A percentile compares a stretch with the other conserved stretches of the same genome.
phyloP scores from a whole-genome alignment of 2,888 invertebrate species.

The Hylaea fasciaria region DNA sequence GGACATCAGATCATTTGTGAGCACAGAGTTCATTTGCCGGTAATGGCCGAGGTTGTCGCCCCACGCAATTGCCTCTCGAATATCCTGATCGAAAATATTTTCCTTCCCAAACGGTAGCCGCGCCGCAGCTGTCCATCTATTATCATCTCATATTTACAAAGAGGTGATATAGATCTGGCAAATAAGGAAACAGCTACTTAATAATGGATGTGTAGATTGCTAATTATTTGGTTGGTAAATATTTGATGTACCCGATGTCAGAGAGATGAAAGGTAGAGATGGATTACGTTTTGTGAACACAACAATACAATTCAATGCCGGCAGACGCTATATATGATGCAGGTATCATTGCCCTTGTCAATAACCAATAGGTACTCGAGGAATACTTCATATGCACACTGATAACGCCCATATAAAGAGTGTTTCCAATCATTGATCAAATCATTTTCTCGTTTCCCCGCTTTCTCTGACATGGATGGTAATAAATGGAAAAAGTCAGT shows the following conservation, averaged over 20 bases:
- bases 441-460: conserved; percentile 60
- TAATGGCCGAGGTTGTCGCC: conserved; percentile 56
- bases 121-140: conserved; percentile 32
- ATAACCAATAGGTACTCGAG: conserved; percentile 32
- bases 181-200: conserved; percentile 27
- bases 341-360: conserved; percentile 29
- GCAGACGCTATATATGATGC: background rate
- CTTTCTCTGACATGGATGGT: conserved; percentile 50
- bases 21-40: conserved; percentile 61
- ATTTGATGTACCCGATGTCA: conserved; percentile 13
- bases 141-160: conserved; percentile 30
- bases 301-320: conserved; percentile 9
- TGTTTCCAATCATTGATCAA: conserved; percentile 57
- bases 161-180: conserved; percentile 19
- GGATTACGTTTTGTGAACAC: background rate
- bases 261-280: conserved; percentile 13
- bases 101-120: conserved; percentile 10
- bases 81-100: conserved; percentile 54
- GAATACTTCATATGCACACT: conserved; percentile 34
- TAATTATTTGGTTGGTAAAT: conserved; percentile 25
- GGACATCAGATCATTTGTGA: conserved; percentile 60
- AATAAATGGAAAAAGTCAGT: conserved; percentile 60
- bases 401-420: conserved; percentile 42
- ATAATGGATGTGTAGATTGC: conserved; percentile 24
- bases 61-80: conserved; percentile 54